Base-by-base conservation (phyloP, 2,113 vertebrate genomes). In the Gobiocypris rarus region DNA sequence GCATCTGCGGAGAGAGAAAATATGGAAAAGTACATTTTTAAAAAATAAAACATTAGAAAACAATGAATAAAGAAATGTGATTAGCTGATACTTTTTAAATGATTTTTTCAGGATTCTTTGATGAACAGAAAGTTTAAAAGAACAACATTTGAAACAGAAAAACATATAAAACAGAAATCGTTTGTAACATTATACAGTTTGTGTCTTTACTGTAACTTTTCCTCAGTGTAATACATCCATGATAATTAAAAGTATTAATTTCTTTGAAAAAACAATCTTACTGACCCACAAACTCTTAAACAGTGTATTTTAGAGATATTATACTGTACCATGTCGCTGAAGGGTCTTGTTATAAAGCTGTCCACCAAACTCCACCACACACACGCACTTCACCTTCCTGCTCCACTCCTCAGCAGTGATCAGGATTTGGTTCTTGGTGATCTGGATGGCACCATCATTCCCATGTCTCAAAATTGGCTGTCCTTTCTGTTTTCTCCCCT, bases 371-470 rank as follows among this genome's bases (percentile, higher is more conserved):
- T 86, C 45, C 13, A 86, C 85, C 24, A 84, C 58, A 48, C 85
- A 87, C n/a, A 78, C 54, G 24, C 58, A 86, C 69, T 9, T 13
- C 0, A 81, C 43, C 13, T 45, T 79, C 48, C 50, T 75, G 26
- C 81, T 58, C 86, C 86, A 87, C 38, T 76, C 45, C 59, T 76
- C 82, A 31, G 59, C 71, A n/a, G 69, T 52, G 15, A 87, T 28
- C 77, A 84, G 8, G 50, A 87, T 31, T 58, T 84, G 82, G 70
- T 84, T 87, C 48, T 28, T 71, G 14, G 34, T 43, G 50, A 69
- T 24, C 34, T 67, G 43, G 13, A 43, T 67, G 4, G 1, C 50
- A 50, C 70, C 26, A 26, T 69, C 34, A 2, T 81, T 50, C 8
- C 48, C 63, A 28, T 79, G 48, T 41, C 19, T 34, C n/a, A 63